These are phyloP conservation scores for Cassiopea andromeda DNA, from an alignment of 30 jellyfish, hydroid and myxozoan species.

Conservation along the genomic window DNA sequence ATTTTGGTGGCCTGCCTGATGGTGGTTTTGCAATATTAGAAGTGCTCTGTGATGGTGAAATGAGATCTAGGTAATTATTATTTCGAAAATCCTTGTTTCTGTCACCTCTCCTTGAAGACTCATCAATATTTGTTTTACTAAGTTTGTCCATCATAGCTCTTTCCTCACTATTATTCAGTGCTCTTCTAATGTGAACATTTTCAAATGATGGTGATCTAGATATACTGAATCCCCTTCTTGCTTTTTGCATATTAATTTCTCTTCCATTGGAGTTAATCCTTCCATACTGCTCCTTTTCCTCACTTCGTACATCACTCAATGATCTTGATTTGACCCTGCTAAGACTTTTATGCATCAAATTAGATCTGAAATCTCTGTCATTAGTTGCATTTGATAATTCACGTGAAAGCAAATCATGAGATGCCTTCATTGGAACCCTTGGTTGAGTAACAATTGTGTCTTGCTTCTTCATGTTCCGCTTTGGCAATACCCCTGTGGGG, in stretches of 20 bases:
- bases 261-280: slow-evolving; percentile 15
- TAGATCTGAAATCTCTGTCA: background rate
- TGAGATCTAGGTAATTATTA: too few relatives aligned
- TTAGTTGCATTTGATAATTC: background rate
- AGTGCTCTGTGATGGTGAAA: too few relatives aligned
- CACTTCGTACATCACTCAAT: slow-evolving; percentile 45
- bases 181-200: slow-evolving; percentile 16
- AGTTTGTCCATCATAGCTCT: slow-evolving; percentile 58
- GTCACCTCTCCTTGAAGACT: background rate
- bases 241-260: slow-evolving; percentile 53
- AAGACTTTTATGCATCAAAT: slow-evolving; percentile 13
- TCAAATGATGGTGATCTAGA: slow-evolving; percentile 85
- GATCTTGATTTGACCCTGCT: slow-evolving; percentile 63
- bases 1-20: background rate
- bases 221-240: slow-evolving; percentile 47
- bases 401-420: slow-evolving; percentile 15
- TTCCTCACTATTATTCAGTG: slow-evolving; percentile 8
- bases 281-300: background rate
- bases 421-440: slow-evolving; percentile 69
- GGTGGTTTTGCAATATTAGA: too few relatives aligned
- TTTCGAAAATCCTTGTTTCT: background rate
- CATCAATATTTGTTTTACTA: slow-evolving; percentile 58
- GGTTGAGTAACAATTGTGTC: slow-evolving; percentile 15
- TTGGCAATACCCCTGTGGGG: slow-evolving; percentile 9
- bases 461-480: slow-evolving; percentile 13